A percentile compares a stretch with the other conserved stretches of the same genome.
Evolutionary conservation across 2,888 invertebrate species (phyloP).

Genomic region (Timema podura): DNA sequence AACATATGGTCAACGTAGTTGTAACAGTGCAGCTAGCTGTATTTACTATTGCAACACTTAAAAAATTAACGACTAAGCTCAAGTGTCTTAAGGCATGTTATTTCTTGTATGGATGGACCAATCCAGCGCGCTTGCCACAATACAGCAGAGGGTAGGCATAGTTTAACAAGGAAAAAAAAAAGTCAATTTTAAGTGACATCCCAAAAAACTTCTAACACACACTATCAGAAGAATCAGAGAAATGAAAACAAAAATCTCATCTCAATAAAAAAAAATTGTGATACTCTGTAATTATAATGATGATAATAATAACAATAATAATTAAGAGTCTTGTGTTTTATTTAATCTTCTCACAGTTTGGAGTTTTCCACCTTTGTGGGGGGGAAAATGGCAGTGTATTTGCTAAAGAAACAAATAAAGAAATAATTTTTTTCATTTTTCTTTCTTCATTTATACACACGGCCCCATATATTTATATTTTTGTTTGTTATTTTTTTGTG

Average conservation of each 20-base stretch:
- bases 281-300: too few species aligned
- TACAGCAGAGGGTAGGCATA: conserved; percentile 9
- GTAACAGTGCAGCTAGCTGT: too few species aligned
- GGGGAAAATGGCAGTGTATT: conserved; percentile 32
- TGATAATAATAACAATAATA: conserved; percentile 24
- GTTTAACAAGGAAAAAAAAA: conserved; percentile 30
- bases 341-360: conserved; percentile 22
- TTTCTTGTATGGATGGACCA: too few species aligned
- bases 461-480: conserved; percentile 22
- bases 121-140: too few species aligned
- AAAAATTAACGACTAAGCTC: too few species aligned
- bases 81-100: too few species aligned
- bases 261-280: too few species aligned
- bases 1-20: too few species aligned
- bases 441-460: conserved; percentile 26
- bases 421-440: conserved; percentile 23
- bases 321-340: conserved; percentile 21
- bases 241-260: conserved; percentile 30
- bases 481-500: conserved; percentile 20
- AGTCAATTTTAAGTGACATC: conserved; percentile 28
- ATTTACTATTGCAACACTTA: too few species aligned
- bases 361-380: conserved; percentile 23
- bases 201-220: conserved; percentile 27
- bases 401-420: conserved; percentile 29
- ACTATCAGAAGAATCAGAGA: conserved; percentile 28